Evolutionary conservation across 2,888 invertebrate species (phyloP).

Genomic region (Deroplatys truncata): DNA sequence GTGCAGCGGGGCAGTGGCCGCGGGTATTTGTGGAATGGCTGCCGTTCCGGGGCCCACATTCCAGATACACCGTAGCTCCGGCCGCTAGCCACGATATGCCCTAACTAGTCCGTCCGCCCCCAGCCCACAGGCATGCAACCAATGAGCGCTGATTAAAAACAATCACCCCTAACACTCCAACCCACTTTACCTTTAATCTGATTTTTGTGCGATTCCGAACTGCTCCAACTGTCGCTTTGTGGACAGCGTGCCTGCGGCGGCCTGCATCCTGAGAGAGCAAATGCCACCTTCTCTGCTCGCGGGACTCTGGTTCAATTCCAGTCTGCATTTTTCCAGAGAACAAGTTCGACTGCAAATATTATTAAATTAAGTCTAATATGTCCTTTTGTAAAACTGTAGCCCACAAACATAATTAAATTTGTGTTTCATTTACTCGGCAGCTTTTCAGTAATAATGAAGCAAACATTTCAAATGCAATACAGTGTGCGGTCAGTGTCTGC

Average conservation of each 20-base stretch:
- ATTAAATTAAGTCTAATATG: too few relatives aligned
- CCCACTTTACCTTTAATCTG: neutral
- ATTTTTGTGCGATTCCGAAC: neutral
- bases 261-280: neutral
- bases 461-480: too few relatives aligned
- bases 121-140: slow-evolving; percentile 22
- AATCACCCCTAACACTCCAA: slow-evolving; percentile 19
- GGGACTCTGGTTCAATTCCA: neutral
- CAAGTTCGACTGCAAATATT: too few relatives aligned
- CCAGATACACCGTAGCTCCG: slow-evolving; percentile 16
- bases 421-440: too few relatives aligned
- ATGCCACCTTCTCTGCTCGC: neutral
- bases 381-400: too few relatives aligned
- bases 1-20: slow-evolving; percentile 10
- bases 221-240: neutral
- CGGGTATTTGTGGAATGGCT: slow-evolving; percentile 26
- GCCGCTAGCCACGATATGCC: slow-evolving; percentile 19
- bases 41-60: slow-evolving; percentile 7
- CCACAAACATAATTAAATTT: too few relatives aligned
- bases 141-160: slow-evolving; percentile 28
- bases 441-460: too few relatives aligned
- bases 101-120: slow-evolving; percentile 1
- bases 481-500: too few relatives aligned
- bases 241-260: neutral
- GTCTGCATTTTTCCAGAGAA: neutral